phyloP scores from a whole-genome alignment of 2,113 vertebrate species.

The Malaclemys terrapin region DNA sequence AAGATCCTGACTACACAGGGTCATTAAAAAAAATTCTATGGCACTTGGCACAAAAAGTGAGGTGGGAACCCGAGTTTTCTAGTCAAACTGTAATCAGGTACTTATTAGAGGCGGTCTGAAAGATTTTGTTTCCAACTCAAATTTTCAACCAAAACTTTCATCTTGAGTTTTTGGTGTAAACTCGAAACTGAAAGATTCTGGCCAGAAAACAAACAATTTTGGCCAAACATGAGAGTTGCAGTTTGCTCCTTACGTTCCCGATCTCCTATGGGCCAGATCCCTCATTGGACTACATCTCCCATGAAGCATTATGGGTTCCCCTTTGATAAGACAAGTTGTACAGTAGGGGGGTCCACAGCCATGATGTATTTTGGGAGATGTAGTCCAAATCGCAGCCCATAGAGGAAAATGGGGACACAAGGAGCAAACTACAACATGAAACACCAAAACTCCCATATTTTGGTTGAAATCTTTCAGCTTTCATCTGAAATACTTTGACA shows the following conservation, averaged over 20 bases:
- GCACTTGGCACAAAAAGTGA: not conserved
- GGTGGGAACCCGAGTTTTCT: not conserved
- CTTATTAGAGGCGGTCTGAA: not conserved
- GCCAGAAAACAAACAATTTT: not conserved
- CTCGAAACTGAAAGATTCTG: too few species aligned
- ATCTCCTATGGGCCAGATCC: too few species aligned
- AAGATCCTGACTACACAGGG: not conserved
- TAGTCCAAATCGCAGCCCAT: too few species aligned
- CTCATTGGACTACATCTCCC: too few species aligned
- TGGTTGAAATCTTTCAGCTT: rapidly evolving
- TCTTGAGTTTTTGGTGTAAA: not conserved
- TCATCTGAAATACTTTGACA: not conserved
- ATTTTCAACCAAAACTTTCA: not conserved
- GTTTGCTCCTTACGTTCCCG: too few species aligned
- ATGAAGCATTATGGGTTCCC: too few species aligned
- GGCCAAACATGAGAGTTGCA: too few species aligned
- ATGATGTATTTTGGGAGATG: too few species aligned
- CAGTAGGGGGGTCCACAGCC: too few species aligned
- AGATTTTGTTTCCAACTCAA: not conserved
- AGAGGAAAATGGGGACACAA: too few species aligned
- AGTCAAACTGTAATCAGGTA: slow-evolving; percentile 4
- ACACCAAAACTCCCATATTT: not conserved
- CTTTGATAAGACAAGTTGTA: too few species aligned
- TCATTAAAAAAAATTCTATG: not conserved
- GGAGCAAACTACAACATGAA: not conserved